Base-by-base conservation (phyloP, 2,113 vertebrate species). In the Elephas maximus region DNA sequence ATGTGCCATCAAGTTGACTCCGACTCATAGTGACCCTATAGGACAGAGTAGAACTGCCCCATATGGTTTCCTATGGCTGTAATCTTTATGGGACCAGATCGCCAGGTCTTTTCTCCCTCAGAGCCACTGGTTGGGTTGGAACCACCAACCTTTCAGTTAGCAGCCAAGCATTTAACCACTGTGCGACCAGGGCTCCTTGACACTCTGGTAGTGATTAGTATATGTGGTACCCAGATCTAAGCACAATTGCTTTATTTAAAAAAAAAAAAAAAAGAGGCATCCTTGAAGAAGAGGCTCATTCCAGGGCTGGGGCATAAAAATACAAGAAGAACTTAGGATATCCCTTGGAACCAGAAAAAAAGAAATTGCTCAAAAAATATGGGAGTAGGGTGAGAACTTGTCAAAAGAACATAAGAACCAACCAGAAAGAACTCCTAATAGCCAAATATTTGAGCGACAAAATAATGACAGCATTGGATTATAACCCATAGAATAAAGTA, bases 381-480 rank as follows among this genome's bases (percentile, higher is more conserved):
- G 15, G n/a, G 33, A 33, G 57, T 76, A 17, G 17, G 37, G 20
- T 71, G 67, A 71, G 4, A 65, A 1, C 8, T 69, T 84, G 9
- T 21, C 83, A 20, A 93, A 93, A 94, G 24, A 77, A 48, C 8
- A 37, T 23, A 37, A 20, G 90, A 65, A 26, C 8, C 17, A 80
- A 24, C 18, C 23, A 87, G 53, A 92, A 91, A 26, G 30, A 90
- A 3, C 21, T 57, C 24, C 44, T 92, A 76, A 87, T 45, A 21
- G 14, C 62, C 45, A 92, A 92, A 88, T 8, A 5, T 92, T 85
- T 93, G 41, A 96, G 41, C 23, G 95, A 84, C 8, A 92, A 88
- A 96, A 93, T 88, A 87, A 78, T 85, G 33, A 60, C 14, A 65
- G 12, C 53, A n/a, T 51, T 71, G 11, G 4, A 91, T 85, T 81